Evolutionary conservation across 2,888 invertebrate species (phyloP).

Genomic region (Microctonus aethiopoides): DNA sequence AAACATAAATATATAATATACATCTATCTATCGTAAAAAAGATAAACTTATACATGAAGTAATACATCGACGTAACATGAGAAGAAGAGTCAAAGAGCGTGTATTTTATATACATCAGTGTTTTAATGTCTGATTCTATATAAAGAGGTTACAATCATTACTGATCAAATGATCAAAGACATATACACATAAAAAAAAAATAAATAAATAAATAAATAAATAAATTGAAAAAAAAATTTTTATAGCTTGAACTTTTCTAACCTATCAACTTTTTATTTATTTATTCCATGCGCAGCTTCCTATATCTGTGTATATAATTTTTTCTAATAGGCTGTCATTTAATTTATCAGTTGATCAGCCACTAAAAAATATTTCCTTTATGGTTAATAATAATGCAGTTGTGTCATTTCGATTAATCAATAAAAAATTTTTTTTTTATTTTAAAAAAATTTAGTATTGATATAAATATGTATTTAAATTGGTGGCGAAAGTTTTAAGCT

Average conservation of each 20-base stretch:
- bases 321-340: background rate
- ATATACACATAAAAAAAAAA: background rate
- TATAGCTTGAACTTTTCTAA: background rate
- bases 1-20: background rate
- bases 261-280: background rate
- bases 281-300: background rate
- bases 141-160: background rate
- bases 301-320: background rate
- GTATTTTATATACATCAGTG: conserved; percentile 14
- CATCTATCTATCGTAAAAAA: conserved; percentile 50
- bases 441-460: no score
- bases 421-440: no score
- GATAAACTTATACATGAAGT: conserved; percentile 60
- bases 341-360: background rate
- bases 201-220: background rate
- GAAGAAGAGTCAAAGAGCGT: conserved; percentile 4
- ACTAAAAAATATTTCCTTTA: no score
- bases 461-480: no score
- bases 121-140: background rate
- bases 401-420: background rate
- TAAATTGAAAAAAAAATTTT: background rate
- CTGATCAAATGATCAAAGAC: background rate
- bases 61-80: conserved; percentile 50
- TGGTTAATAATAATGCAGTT: no score
- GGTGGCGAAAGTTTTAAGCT: background rate